phyloP scores from a whole-genome alignment of 1,140 invertebrate genomes.

The Wasmannia auropunctata region DNA sequence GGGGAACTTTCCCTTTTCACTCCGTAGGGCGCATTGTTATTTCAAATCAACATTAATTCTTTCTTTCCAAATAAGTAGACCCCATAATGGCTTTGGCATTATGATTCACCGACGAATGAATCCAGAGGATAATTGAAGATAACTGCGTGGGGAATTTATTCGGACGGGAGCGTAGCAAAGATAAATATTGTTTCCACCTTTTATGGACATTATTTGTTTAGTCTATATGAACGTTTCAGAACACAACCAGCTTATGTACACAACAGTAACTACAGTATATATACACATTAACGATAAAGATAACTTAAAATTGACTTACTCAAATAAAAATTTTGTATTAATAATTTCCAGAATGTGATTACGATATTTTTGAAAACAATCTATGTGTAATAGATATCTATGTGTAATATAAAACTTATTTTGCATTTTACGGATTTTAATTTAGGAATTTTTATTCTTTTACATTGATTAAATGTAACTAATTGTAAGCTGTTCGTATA shows the following conservation, averaged over 20 bases:
- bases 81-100: neutral
- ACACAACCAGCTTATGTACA: too few species aligned
- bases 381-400: too few species aligned
- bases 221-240: neutral
- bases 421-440: neutral
- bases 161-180: neutral
- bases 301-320: neutral
- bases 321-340: neutral
- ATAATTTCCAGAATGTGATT: neutral
- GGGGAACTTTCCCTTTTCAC: too few species aligned
- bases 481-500: neutral
- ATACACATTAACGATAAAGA: neutral
- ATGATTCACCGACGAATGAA: neutral
- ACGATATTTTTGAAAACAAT: neutral
- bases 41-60: slow-evolving; percentile 5
- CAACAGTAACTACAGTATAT: neutral
- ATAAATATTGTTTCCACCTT: neutral
- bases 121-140: neutral
- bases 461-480: neutral
- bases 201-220: neutral
- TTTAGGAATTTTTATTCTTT: neutral
- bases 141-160: neutral
- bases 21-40: neutral
- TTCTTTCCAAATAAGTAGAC: slow-evolving; percentile 23
- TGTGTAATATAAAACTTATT: too few species aligned